Evolutionary conservation across 2,113 vertebrate species (phyloP), one percentile per base, ranked within the genome.

Genomic region (Zingel zingel): DNA sequence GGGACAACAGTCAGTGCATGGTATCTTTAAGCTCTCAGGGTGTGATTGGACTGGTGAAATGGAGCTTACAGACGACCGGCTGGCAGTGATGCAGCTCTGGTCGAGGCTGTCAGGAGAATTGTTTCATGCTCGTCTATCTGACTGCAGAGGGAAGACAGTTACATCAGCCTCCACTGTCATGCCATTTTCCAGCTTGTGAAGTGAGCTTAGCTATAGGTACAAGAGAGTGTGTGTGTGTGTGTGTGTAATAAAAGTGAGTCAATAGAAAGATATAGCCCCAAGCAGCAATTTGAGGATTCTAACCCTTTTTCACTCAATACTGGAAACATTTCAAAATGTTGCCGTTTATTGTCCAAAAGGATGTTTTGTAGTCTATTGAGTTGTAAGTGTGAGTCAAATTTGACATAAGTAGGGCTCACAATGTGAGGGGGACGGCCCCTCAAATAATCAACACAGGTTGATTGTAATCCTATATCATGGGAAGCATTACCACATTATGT

Each of bases 101-200:
- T 74, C 48, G 47, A 72, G 69, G 66, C 84, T 91, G 88, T 77
- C 88, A 81, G 82, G 73, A 75, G 79, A 65, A 83, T 74, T 75
- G 86, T 80, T 84, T 90, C 81, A 88, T 82, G 86, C 86, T 86
- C 19, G 64, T 80, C 89, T 74, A 58, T 74, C 53, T 1, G 78
- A 43, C 81, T 79, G 81, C 83, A 63, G 6, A 70, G 59, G 36
- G 53, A 61, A 50, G 82, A 82, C 76, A 59, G 81, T 57, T 88
- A 82, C 83, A 79, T 14, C 21, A 62, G 68, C 80, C 70, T 69
- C 47, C 1, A 1, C 77, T 74, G 76, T 86, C 81, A 59, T 61
- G 72, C 56, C 65, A 53, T 75, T 87, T 83, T 71, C 30, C 80
- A 75, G 76, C 82, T 56, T 71, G 84, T 79, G 86, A 82, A 75